Evolutionary conservation across 2,797 vertebrate genomes (phyloP), one percentile per base, ranked within the genome.

Genomic region (Danionella dracula): DNA sequence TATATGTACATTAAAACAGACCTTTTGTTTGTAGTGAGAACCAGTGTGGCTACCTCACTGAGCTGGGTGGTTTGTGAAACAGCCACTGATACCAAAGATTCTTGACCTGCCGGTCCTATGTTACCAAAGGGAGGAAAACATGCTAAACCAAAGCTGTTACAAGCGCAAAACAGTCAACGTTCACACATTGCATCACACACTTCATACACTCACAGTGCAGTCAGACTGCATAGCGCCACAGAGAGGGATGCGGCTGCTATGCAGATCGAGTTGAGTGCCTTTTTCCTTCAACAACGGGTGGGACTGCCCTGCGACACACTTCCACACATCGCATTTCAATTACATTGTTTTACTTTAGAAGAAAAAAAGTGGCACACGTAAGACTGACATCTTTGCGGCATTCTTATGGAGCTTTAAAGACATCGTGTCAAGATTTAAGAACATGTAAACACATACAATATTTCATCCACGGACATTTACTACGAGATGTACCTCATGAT

Each of bases 61-160:
- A 92, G 86, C 88, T 91, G 93, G 95, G 93, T 93, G 94, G 93
- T 93, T 92, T 90, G 86, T 93, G 85, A 92, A 93, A 96, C 95
- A 92, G 92, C 94, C 88, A 90, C 91, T 90, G 91, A 98, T 97
- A 97, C 95, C 95, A 98, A 98, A 98, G 95, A 98, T 94, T 91
- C 86, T 90, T 87, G 88, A 88, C 94, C 91, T 92, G 92, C 89
- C 91, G 85, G 91, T 93, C 92, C 90, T 89, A 92, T 92, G 84
- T 83, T 87, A 86, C 87, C 85, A 80, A 66, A 78, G 83, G 87
- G 70, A 59, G 37, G 20, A 62, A 72, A 51, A 54, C 67, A 79
- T 72, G 66, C 76, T 78, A 69, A 57, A 49, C 76, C 78, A 79
- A 66, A 75, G 63, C 54, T 50, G 20, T 75, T 48, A 66, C 48